Evolutionary conservation across 1,140 invertebrate species (phyloP), one percentile per base, ranked within the genome.

Genomic region (Magallana gigas): DNA sequence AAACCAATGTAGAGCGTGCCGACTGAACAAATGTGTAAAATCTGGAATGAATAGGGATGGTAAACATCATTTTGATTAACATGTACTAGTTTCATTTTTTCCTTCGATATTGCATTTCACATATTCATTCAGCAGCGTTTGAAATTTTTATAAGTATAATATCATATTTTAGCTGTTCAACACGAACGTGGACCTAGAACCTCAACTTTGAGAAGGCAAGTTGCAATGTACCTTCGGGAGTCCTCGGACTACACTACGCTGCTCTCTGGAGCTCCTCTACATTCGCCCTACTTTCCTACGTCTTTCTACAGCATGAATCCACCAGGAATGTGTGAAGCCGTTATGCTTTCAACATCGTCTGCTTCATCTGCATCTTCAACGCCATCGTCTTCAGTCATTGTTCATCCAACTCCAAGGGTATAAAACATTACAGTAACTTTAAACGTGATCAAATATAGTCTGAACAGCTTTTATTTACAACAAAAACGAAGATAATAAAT

Each of bases 31-130:
- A 95, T 99, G 98, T 94, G 98, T 99, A 93, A 97, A 98, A 95
- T 98, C 98, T 68, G 97, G 98, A 90, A 99, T 99, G 98, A 99
- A 99, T 94, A 99, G 98, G 96, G 98, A 99, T 95, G 98, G 98
- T 99, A 96, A 97, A 18, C 4, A 64, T 48, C 1, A 48, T 48
- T 48, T 48, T 48, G 36, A 48, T 48, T 48, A 2, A 0, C 36
- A 5, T 48, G 36, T 5, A 48, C 36, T 48, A 48, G 23, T 23
- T 23, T 23, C 23, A 23, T 23, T 23, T 23, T 23, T 23, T 23
- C 23, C 23, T 23, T 1, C 23, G 23, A 23, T 23, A 23, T 23
- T 23, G 23, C 23, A 23, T 23, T 23, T 23, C 23, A 23, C 23
- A 23, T 23, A 23, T 23, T 23, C 23, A 23, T 23, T 23, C 23